Evolutionary conservation across 2,888 invertebrate species (phyloP), one percentile per base, ranked within the genome.

Genomic region (Sarcophaga carnaria): DNA sequence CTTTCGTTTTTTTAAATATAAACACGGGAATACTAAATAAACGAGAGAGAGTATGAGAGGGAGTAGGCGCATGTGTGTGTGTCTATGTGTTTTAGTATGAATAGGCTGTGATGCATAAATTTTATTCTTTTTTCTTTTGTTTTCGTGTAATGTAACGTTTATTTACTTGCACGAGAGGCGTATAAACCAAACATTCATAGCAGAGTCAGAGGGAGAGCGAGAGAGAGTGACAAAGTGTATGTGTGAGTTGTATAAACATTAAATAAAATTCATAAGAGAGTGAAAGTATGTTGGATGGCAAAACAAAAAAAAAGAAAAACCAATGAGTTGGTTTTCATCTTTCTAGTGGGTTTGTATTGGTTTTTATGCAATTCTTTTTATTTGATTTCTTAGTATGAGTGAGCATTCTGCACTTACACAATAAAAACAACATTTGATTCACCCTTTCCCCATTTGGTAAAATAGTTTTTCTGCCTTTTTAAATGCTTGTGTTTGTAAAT

Each of bases 201-300:
- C 37, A 37, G 37, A 37, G 2, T 8, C 37, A 63, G 37, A 64
- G 17, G 75, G 81, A 83, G 70, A 27, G 25, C 25, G 27, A 27
- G 27, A 27, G 37, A 37, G 37, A 37, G 17, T 45, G 11, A 3
- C 20, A 67, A 22, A 62, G 22, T 8, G 12, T 66, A 11, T 54
- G 27, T 63, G 14, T 60, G 49, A 6, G 27, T 67, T 66, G 59
- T 74, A 27, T 71, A 71, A 75, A 69, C 75, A 81, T 81, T 69
- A 69, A 74, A 75, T 27, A 81, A 75, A 81, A 67, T 69, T 75
- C 80, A 71, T 69, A 37, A 8, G 75, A 75, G 20, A 69, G 72
- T 74, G 74, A 64, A 54, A 45, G 4, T 20, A 25, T 64, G 22
- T 64, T 64, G 11, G 5, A 27, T 27, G 27, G 27, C 27, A 0